These are phyloP conservation scores for Morpho achilles DNA, from an alignment of 2,888 invertebrate species.

Conservation along the genomic window DNA sequence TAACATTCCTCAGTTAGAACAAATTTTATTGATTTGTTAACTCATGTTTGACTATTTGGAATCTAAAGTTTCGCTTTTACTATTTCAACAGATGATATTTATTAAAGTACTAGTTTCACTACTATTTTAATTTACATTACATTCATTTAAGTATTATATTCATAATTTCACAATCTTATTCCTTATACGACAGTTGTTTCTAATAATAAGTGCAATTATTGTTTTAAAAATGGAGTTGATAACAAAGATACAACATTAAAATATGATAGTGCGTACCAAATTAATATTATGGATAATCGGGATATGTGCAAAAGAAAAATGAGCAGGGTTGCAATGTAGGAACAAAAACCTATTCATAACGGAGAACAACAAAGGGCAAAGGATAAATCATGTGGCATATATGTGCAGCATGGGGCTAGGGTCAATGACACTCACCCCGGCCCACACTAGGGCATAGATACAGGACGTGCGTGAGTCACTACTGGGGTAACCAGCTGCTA, in stretches of 20 bases:
- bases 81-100: too few relatives aligned
- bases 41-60: background rate
- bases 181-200: too few relatives aligned
- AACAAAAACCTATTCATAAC: constrained; percentile 52
- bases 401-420: constrained; percentile 67
- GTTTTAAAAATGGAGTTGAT: too few relatives aligned
- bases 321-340: constrained; percentile 47
- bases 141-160: too few relatives aligned
- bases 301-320: constrained; percentile 49
- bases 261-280: constrained; percentile 8
- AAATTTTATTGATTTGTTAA: background rate
- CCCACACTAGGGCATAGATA: constrained; percentile 63
- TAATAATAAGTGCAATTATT: too few relatives aligned
- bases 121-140: too few relatives aligned
- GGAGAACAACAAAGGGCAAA: constrained; percentile 66
- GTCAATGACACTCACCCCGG: constrained; percentile 76
- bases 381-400: constrained; percentile 64
- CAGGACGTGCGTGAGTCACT: constrained; percentile 72
- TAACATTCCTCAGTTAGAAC: constrained; percentile 9
- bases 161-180: background rate
- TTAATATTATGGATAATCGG: constrained; percentile 30
- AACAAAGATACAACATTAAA: background rate
- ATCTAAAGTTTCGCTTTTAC: too few relatives aligned
- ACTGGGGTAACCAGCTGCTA: constrained; percentile 75
- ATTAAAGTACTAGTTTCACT: too few relatives aligned